Evolutionary conservation across 2,888 invertebrate genomes (phyloP).

Genomic region (Nymphalis urticae): DNA sequence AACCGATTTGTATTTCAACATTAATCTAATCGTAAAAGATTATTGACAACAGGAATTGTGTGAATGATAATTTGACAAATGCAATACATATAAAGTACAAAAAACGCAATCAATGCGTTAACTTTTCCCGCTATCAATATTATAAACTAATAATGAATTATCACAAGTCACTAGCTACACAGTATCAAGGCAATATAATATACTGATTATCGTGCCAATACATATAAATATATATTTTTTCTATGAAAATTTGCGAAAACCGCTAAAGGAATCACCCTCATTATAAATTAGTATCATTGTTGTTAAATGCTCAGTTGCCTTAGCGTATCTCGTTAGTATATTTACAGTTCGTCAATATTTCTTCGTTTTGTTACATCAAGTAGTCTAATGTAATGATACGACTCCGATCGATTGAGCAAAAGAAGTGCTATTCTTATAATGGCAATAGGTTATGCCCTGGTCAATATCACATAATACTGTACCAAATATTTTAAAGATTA

Average conservation of each 20-base stretch:
- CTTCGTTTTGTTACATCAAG: constrained; percentile 5
- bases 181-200: constrained; percentile 40
- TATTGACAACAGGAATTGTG: constrained; percentile 26
- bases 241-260: constrained; percentile 4
- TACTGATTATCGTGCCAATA: constrained; percentile 32
- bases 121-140: constrained; percentile 20
- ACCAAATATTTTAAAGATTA: constrained; percentile 32
- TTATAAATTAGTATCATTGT: constrained; percentile 8
- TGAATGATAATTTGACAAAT: constrained; percentile 22
- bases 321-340: constrained; percentile 7
- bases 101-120: constrained; percentile 10
- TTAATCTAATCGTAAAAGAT: constrained; percentile 27
- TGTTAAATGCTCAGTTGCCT: constrained; percentile 5
- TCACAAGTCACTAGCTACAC: constrained; percentile 43
- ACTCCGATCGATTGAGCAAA: constrained; percentile 36
- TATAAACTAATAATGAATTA: constrained; percentile 35
- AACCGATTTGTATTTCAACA: constrained; percentile 39
- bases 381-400: constrained; percentile 20
- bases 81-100: constrained; percentile 23
- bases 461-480: constrained; percentile 34
- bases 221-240: constrained; percentile 12
- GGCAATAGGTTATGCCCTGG: constrained; percentile 23
- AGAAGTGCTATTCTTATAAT: constrained; percentile 19
- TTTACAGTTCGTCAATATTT: neutral
- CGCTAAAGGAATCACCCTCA: constrained; percentile 2